These are phyloP conservation scores for Eurytoma adleriae DNA, from an alignment of 2,888 invertebrate species.

Conservation along the genomic window DNA sequence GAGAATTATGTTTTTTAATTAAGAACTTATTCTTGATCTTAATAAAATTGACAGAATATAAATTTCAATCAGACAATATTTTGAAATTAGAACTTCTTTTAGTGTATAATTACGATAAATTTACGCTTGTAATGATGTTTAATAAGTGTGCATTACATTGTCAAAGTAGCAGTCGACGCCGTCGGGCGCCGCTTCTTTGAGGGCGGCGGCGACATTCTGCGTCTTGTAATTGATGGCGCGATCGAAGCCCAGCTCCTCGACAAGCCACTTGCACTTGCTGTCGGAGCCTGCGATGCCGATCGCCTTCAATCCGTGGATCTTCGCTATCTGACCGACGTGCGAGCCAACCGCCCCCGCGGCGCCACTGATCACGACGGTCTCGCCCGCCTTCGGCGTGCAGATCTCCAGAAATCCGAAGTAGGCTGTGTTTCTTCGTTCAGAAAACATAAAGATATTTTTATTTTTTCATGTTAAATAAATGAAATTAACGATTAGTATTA, in stretches of 20 bases:
- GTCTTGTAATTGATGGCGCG: constrained; percentile 85
- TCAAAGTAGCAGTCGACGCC: constrained; percentile 88
- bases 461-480: no score
- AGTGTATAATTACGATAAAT: no score
- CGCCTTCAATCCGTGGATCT: constrained; percentile 82
- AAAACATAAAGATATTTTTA: no score
- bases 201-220: constrained; percentile 77
- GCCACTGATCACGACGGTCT: constrained; percentile 84
- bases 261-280: constrained; percentile 84
- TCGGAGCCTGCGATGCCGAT: constrained; percentile 85
- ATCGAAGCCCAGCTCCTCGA: constrained; percentile 82
- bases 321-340: constrained; percentile 88
- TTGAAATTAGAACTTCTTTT: no score
- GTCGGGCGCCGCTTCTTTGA: constrained; percentile 81
- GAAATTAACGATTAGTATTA: no score
- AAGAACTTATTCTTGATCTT: no score
- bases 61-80: no score
- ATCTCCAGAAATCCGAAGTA: constrained; percentile 86
- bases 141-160: constrained; percentile 77
- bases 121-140: no score
- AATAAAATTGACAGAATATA: no score
- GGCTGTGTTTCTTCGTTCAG: constrained; percentile 81
- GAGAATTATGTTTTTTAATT: no score
- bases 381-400: constrained; percentile 84
- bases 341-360: constrained; percentile 89